These are phyloP conservation scores for Temnothorax longispinosus DNA, from an alignment of 1,140 invertebrate species.

Conservation along the genomic window DNA sequence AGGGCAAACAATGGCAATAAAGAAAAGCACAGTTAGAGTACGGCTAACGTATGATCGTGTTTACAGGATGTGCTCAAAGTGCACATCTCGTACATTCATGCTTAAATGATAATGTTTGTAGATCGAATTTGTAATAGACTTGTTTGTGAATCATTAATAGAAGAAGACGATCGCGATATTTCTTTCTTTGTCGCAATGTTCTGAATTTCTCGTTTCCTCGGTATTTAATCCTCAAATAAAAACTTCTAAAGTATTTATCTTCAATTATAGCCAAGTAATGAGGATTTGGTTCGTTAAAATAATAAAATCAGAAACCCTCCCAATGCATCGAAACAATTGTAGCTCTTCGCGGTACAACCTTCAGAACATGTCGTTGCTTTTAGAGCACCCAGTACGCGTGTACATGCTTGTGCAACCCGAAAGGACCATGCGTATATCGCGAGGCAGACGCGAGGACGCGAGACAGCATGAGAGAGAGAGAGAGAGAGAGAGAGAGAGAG, in stretches of 20 bases:
- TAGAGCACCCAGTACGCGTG: constrained; percentile 52
- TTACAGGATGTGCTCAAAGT: constrained; percentile 5
- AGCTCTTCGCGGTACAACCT: not conserved
- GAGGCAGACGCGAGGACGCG: constrained; percentile 55
- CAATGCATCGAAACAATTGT: not conserved
- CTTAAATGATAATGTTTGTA: constrained; percentile 6
- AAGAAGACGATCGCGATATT: not conserved
- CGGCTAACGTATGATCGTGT: not conserved
- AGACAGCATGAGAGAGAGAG: constrained; percentile 64
- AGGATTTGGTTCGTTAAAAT: not conserved
- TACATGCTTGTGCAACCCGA: constrained; percentile 59
- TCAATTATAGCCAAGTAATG: not conserved
- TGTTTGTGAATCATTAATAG: not conserved
- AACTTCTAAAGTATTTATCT: not conserved
- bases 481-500: constrained; percentile 53
- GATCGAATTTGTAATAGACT: not conserved
- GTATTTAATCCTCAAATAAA: constrained; percentile 2
- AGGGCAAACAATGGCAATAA: not conserved
- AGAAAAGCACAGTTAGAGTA: not conserved
- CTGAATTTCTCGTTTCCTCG: not conserved
- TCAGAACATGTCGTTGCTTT: constrained; percentile 25
- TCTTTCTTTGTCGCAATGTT: not conserved
- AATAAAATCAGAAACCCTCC: not conserved
- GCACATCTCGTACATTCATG: not conserved
- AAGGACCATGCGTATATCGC: constrained; percentile 68